Evolutionary conservation across 2,113 vertebrate genomes (phyloP).

Genomic region (Cephalopterus ornatus): DNA sequence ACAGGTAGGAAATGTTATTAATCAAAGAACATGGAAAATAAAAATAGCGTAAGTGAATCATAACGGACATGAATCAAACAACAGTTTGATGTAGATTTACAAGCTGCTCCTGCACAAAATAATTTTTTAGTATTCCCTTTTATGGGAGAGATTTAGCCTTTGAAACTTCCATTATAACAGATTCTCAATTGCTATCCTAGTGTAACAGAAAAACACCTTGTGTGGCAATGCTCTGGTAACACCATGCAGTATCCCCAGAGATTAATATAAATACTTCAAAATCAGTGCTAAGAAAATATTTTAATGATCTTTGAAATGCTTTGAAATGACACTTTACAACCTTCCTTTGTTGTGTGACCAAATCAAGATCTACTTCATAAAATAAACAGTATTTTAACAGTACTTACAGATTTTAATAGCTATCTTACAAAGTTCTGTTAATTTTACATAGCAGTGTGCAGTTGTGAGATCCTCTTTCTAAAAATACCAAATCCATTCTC

Average conservation of each 20-base stretch:
- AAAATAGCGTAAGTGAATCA: neutral
- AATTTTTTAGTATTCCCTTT: neutral
- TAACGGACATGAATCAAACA: neutral
- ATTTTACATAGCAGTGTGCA: constrained; percentile 29
- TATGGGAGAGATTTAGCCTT: neutral
- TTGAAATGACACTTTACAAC: neutral
- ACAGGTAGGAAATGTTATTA: neutral
- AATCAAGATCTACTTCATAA: neutral
- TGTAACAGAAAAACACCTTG: neutral
- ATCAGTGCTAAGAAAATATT: neutral
- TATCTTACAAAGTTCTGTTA: neutral
- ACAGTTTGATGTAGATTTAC: neutral
- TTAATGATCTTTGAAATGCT: neutral
- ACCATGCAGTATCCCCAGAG: neutral
- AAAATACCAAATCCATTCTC: constrained; percentile 46
- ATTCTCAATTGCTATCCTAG: neutral
- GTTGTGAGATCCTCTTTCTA: constrained; percentile 9
- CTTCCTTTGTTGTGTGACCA: neutral
- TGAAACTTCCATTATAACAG: neutral
- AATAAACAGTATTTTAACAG: neutral
- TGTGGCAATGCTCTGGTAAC: neutral
- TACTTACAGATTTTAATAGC: neutral
- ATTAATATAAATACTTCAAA: neutral
- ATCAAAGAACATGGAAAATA: neutral
- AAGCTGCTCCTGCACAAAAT: neutral